Evolutionary conservation across 2,113 vertebrate species (phyloP).

Genomic region (Cebus imitator): DNA sequence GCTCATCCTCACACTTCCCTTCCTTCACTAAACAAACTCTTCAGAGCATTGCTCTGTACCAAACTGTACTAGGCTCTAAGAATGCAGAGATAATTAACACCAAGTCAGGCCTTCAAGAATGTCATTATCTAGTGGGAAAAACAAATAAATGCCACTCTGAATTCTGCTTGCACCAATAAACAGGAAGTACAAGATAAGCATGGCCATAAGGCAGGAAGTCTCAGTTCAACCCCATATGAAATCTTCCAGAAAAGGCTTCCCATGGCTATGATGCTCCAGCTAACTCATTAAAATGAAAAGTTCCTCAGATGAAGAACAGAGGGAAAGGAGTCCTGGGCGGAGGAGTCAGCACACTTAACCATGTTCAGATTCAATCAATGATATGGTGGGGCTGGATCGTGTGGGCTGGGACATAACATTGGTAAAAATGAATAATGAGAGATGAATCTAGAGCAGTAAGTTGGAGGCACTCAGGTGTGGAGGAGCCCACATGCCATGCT

Average conservation of each 20-base stretch:
- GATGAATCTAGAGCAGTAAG: background rate
- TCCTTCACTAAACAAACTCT: background rate
- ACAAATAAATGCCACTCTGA: background rate
- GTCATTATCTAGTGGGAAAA: background rate
- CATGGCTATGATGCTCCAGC: accelerated
- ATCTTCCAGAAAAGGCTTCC: background rate
- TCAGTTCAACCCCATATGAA: too few relatives aligned
- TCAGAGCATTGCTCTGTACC: background rate
- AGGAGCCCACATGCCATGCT: background rate
- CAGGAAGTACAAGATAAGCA: background rate
- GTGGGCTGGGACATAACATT: background rate
- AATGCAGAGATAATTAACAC: too few relatives aligned
- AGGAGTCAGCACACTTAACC: background rate
- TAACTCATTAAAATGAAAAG: background rate
- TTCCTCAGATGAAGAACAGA: accelerated
- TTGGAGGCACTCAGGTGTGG: background rate
- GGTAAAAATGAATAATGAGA: background rate
- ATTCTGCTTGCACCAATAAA: background rate
- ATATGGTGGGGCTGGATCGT: accelerated
- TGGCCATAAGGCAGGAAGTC: background rate
- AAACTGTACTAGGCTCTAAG: background rate
- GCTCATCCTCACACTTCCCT: accelerated
- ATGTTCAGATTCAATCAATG: background rate
- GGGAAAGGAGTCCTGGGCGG: background rate
- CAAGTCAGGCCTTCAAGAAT: background rate